These are phyloP conservation scores for Adelognathus sp. DNA, from an alignment of 2,888 invertebrate genomes.

Conservation along the genomic window DNA sequence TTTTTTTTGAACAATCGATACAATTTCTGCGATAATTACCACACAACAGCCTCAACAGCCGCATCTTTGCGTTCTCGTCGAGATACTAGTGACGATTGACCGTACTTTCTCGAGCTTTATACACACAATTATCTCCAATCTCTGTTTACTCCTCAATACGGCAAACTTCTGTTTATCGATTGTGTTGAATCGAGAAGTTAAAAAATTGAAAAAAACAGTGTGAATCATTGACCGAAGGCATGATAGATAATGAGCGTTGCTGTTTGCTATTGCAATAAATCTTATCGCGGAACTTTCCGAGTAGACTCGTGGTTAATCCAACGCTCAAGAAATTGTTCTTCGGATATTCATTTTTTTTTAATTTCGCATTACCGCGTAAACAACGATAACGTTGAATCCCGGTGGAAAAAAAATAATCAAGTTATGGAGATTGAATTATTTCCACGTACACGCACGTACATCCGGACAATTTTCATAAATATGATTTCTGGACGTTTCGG, in stretches of 20 bases:
- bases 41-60: conserved; percentile 4
- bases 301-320: too few relatives aligned
- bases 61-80: neutral
- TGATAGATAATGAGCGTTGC: conserved; percentile 9
- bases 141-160: neutral
- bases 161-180: neutral
- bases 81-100: conserved; percentile 17
- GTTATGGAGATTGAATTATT: too few relatives aligned
- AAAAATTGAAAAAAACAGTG: neutral
- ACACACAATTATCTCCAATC: conserved; percentile 20
- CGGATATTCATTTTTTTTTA: too few relatives aligned
- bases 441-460: too few relatives aligned
- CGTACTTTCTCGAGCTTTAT: conserved; percentile 24
- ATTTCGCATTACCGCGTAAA: too few relatives aligned
- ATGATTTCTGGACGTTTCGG: too few relatives aligned
- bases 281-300: too few relatives aligned
- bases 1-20: neutral
- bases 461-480: too few relatives aligned
- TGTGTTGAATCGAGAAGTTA: neutral
- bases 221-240: neutral
- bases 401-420: too few relatives aligned
- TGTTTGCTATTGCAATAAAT: conserved; percentile 2
- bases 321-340: too few relatives aligned
- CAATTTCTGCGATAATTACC: neutral
- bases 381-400: too few relatives aligned